Evolutionary conservation across 2,797 vertebrate species (phyloP), one percentile per base, ranked within the genome.

Genomic region (Emydoidea blandingii): DNA sequence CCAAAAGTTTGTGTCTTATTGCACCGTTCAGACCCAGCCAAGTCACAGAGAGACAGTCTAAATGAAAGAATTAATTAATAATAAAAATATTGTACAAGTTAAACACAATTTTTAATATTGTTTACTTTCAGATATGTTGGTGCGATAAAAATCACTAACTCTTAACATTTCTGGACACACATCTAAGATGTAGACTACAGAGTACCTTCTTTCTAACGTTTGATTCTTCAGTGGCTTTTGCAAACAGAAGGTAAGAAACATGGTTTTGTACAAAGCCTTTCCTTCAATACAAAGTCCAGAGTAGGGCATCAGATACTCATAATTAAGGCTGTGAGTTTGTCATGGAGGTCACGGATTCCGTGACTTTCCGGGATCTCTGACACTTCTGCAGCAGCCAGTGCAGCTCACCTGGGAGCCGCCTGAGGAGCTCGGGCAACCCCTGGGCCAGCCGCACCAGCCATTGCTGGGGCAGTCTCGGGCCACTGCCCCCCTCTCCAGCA

Each of bases 21-120:
- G 95, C 99, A 99, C 92, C 99, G 97, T 94, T 99, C 99, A 29
- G 99, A 99, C 29, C 99, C 99, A 49, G 99, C 99, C 96, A 99
- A 98, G 96, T 99, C 99, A 95, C 99, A 99, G 31, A 99, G 97
- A 79, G 99, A 99, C 95, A 99, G 98, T 96, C 99, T 99, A 96
- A 7, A 72, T 2, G 76, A 76, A 96, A 90, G 80, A 90, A 79
- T 72, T 76, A 83, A 5, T 57, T 93, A 95, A 47, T 53, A 95
- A 83, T 9, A 87, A 11, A 81, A n/a, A 86, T 15, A 41, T 41
- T 72, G 10, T 72, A 72, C n/a, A 72, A 23, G 3, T 65, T 65
- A 65, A 31, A n/a, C n/a, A n/a, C 31, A 65, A n/a, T 72, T 62
- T 57, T 72, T 41, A 68, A 72, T 34, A 37, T 19, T 37, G 15